A percentile compares a stretch with the other conserved stretches of the same genome.
phyloP scores from a whole-genome alignment of 2,113 vertebrate genomes.

The Ancistrus triradiatus region DNA sequence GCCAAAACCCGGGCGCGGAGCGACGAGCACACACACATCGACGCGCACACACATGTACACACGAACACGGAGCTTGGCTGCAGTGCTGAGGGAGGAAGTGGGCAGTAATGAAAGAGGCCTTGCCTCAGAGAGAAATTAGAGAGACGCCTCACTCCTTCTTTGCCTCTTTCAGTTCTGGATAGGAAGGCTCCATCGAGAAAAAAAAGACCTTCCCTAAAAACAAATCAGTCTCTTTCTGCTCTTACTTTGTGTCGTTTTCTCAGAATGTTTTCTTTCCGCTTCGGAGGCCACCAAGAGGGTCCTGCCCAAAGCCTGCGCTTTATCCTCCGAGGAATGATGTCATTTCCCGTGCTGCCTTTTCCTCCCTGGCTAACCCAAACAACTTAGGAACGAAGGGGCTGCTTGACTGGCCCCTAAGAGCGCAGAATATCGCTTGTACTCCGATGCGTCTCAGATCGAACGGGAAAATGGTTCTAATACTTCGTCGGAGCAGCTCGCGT shows the following conservation, averaged over 20 bases:
- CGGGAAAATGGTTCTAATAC: too few species aligned
- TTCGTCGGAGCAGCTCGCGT: too few species aligned
- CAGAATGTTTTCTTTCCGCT: slow-evolving; percentile 61
- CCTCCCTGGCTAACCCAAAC: slow-evolving; percentile 82
- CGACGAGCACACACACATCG: slow-evolving; percentile 42
- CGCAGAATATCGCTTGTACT: too few species aligned
- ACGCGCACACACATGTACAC: slow-evolving; percentile 46
- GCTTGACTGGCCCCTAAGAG: neutral
- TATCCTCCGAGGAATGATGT: slow-evolving; percentile 85
- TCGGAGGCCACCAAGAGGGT: slow-evolving; percentile 58
- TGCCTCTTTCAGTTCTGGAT: neutral
- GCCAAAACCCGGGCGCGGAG: slow-evolving; percentile 90
- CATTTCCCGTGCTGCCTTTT: slow-evolving; percentile 89
- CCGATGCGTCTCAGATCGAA: too few species aligned
- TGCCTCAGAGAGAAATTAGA: slow-evolving; percentile 67
- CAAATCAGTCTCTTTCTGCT: too few species aligned
- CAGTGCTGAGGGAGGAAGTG: slow-evolving; percentile 71
- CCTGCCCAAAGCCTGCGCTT: slow-evolving; percentile 64
- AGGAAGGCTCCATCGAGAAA: neutral
- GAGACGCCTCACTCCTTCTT: slow-evolving; percentile 59
- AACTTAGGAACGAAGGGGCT: slow-evolving; percentile 58
- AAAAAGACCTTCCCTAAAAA: too few species aligned
- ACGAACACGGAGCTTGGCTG: slow-evolving; percentile 84
- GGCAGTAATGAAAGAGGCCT: slow-evolving; percentile 75
- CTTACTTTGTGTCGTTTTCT: slow-evolving; percentile 14